Evolutionary conservation across 2,888 invertebrate species (phyloP).

Genomic region (Balanococcus diminutus): DNA sequence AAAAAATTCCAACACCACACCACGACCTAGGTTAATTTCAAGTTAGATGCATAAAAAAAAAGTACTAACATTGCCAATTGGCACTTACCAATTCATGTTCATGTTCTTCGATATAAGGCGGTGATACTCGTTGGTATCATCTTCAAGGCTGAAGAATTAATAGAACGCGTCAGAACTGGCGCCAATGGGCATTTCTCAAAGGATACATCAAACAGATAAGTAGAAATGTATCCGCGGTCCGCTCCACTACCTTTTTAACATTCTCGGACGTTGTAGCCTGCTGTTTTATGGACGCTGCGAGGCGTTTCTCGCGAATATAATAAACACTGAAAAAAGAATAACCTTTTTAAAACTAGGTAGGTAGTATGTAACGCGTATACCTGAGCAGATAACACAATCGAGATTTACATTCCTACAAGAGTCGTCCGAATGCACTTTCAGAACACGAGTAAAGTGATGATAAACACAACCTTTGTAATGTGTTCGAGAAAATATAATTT

Average conservation of each 20-base stretch:
- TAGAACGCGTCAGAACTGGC: not conserved
- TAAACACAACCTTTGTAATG: too few relatives aligned
- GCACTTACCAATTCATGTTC: not conserved
- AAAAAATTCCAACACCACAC: not conserved
- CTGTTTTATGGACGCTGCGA: not conserved
- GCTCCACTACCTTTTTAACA: not conserved
- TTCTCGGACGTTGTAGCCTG: not conserved
- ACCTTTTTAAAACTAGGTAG: slow-evolving; percentile 7
- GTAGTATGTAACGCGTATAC: not conserved
- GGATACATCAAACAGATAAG: not conserved
- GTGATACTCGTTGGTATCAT: not conserved
- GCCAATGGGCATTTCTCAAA: slow-evolving; percentile 25
- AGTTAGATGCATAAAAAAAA: not conserved
- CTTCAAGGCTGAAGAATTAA: slow-evolving; percentile 33
- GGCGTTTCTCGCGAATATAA: not conserved
- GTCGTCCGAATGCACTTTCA: not conserved
- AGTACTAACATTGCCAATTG: not conserved
- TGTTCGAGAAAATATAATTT: too few relatives aligned
- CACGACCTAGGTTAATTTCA: not conserved
- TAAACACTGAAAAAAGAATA: slow-evolving; percentile 7
- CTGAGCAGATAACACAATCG: not conserved
- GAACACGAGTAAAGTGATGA: not conserved
- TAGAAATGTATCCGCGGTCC: not conserved
- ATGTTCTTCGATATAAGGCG: not conserved
- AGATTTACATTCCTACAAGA: slow-evolving; percentile 11